Evolutionary conservation across 1,140 invertebrate species (phyloP), one percentile per base, ranked within the genome.

Genomic region (Lasioglossum albipes): DNA sequence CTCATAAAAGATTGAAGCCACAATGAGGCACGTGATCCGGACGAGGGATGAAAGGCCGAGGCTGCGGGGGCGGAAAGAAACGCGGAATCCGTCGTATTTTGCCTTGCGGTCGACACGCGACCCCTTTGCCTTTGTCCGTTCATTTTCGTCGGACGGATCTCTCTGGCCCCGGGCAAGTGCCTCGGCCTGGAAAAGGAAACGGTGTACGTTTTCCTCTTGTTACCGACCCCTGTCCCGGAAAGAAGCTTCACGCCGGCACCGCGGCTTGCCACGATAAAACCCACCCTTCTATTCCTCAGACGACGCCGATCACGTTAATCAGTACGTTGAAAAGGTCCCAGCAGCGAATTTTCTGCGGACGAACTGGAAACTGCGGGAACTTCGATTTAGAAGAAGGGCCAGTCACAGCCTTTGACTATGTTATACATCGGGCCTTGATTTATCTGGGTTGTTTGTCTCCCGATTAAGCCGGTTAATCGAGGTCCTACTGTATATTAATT

Each of bases 1-100:
- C 70, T 79, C 61, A 57, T 74, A 74, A 79, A 74, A 74, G 77
- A 79, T 79, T 66, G 62, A 66, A 79, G 71, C 64, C 36, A 79
- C 70, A 79, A 79, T 74, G 70, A 74, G 22, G 20, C 68, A 61
- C 36, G 22, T 2, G 41, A 16, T 41, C 22, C 31, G 68, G 41
- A 10, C 12, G n/a, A 22, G 42, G 20, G 42, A 67, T 57, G 45
- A 74, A 42, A 61, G 42, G 22, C 67, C 31, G 2, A 36, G 16
- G 41, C 54, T 5, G 18, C 57, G 57, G n/a, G 3, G 18, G 57
- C 45, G 57, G 20, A 9, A 59, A 20, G 57, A 20, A 59, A 59
- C 18, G 57, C 57, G 18, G 57, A 31, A 54, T 67, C 57, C 67
- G 70, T n/a, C 64, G 42, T 59, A 65, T 66, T 64, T 49, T 68